Base-by-base conservation (phyloP, 1,140 invertebrate species). In the Euura saliciscinereae region DNA sequence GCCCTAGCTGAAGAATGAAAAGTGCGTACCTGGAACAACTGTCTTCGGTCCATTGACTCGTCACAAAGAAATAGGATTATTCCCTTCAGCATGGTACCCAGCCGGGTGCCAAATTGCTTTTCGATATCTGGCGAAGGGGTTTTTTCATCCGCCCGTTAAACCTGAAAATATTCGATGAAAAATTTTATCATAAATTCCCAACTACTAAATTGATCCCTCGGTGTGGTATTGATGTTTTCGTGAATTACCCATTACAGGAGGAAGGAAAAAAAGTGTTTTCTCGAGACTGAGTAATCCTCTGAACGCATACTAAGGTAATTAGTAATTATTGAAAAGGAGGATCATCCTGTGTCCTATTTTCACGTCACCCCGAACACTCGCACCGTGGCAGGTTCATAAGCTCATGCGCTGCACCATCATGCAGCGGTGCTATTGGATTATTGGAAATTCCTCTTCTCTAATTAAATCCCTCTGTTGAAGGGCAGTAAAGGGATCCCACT, bases 341-440 rank as follows among this genome's bases (percentile, higher is more conserved):
- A 28, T 28, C 28, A 28, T 28, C 28, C 28, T 69, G 8, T 69
- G 8, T 45, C 43, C 43, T 67, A 67, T 44, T 43, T 13, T 44
- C 42, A 46, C n/a, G n/a, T 5, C 3, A 69, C 45, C 28, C 28
- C 28, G 28, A 28, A 28, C 28, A 28, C 28, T 28, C 10, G 44
- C 43, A 43, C 11, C 28, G 3, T 69, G 10, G 68, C n/a, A 69
- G 42, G 3, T 69, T 44, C 51, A 6, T 59, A 6, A 59, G 51
- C 51, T 59, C 51, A 59, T 4, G 51, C 13, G 3, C 2, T 59
- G 3, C 51, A 59, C 13, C 3, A 8, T 59, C 3, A 69, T 44
- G n/a, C 5, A 44, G n/a, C 10, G n/a, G 68, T 7, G 44, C 10
- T 69, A 69, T 69, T 46, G 68, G 68, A 69, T 69, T 69, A 69